Evolutionary conservation across 92 coral and sea anemone species (phyloP), one percentile per base, ranked within the genome.

Genomic region (Galaxea fascicularis): DNA sequence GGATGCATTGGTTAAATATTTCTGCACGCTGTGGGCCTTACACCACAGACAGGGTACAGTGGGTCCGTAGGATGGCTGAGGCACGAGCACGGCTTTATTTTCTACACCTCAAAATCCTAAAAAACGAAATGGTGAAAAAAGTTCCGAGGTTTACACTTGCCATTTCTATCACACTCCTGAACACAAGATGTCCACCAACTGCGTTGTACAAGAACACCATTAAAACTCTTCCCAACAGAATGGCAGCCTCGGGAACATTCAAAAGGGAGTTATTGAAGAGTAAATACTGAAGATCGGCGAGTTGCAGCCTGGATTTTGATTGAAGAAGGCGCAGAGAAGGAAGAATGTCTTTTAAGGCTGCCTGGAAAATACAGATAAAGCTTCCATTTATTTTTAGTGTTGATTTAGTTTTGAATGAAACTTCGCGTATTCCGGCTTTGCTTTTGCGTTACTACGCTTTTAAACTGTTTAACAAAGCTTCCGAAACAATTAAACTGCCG

Each of bases 151-250:
- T 21, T 58, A 21, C 13, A 79, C 84, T 66, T 66, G 22, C 84
- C 75, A 65, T 18, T 66, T 52, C 20, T 4, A 79, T 27, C 20
- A 79, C 84, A 49, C 51, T 56, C 15, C 29, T 53, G 52, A 79
- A 79, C 31, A 79, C 84, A 8, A 79, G 65, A 52, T 79, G 65
- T 7, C 84, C 84, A 30, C 84, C 84, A 22, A 51, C 28, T 18
- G 84, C 75, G 47, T 65, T 45, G 54, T 63, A 47, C 49, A 79
- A 62, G 84, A 79, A 79, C 47, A 67, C 30, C 84, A 79, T 41
- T 65, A 79, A 27, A 30, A 79, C 51, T 8, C 65, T 79, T 0
- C 75, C 64, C 64, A 79, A 52, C 53, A 79, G 31, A 65, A 29
- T 47, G 21, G 52, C 27, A 20, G 84, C 52, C 65, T 52, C 65